Evolutionary conservation across 2,888 invertebrate species (phyloP), one percentile per base, ranked within the genome.

Genomic region (Zaprionus lineosus): DNA sequence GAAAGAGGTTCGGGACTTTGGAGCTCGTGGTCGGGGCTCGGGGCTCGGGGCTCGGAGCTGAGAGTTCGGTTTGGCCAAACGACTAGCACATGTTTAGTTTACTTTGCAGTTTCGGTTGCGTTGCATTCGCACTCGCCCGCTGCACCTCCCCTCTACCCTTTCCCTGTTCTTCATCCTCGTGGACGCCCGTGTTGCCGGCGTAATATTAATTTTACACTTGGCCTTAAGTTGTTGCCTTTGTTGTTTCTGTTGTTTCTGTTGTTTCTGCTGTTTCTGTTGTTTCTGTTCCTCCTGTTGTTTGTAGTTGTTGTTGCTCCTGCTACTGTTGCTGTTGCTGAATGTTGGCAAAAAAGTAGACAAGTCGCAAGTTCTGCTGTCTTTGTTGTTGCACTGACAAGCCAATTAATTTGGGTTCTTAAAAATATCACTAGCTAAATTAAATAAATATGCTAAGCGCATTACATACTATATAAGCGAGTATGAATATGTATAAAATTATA

Each of bases 151-250:
- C 18, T 29, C 33, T 19, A 9, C 50, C 43, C 5, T 9, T 4
- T 1, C 1, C 26, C 11, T 34, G 14, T 19, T 18, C 15, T 16
- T 44, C 41, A 12, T 39, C 26, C 41, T 44, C 14, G 15, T 19
- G 11, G 39, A 48, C 18, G 9, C 19, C 43, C 51, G 24, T 70
- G 65, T 60, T 33, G 71, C 60, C 67, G 81, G 74, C 70, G 77
- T 70, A 76, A 81, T 87, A 88, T 88, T 87, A 79, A 87, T 87
- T 86, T 87, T 88, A 88, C 88, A 88, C 88, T 88, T 88, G 88
- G 88, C 88, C 88, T 88, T 84, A 87, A 86, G 74, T 84, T 82
- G 59, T 59, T 68, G 57, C 36, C 58, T 53, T 65, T 59, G 72
- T 62, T 60, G 44, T 51, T n/a, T n/a, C n/a, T n/a, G n/a, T n/a